These are phyloP conservation scores for Zygaena filipendulae DNA, from an alignment of 2,888 invertebrate genomes.

Conservation along the genomic window DNA sequence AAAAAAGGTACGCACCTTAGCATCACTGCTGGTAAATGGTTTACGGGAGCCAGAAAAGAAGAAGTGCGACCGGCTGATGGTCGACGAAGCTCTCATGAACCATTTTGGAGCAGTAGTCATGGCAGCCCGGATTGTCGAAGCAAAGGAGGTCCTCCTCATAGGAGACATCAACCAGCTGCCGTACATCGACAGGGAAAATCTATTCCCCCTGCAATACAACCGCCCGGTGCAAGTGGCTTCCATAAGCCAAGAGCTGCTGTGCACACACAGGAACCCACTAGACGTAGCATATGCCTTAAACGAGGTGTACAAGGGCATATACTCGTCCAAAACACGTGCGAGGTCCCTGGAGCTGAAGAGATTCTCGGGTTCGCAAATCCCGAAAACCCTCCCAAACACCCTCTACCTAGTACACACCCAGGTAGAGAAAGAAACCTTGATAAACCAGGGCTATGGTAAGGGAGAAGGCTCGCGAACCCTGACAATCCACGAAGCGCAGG, in stretches of 20 bases:
- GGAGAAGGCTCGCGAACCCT: conserved; percentile 7
- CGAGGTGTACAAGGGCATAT: conserved; percentile 4
- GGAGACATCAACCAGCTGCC: conserved; percentile 21
- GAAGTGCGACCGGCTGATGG: conserved; percentile 2
- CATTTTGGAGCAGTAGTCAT: conserved; percentile 17
- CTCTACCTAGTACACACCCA: conserved; percentile 13
- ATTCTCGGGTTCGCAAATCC: conserved; percentile 1
- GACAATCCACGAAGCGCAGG: conserved; percentile 11
- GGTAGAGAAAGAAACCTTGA: conserved; percentile 6
- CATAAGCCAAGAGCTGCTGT: conserved; percentile 6
- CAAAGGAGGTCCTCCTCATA: conserved; percentile 12
- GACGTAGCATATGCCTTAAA: conserved; percentile 15
- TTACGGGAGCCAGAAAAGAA: not conserved
- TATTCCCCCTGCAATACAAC: conserved; percentile 9
- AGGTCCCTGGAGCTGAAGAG: not conserved
- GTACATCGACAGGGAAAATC: conserved; percentile 18
- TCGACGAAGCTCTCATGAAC: conserved; percentile 19
- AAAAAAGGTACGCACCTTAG: conserved; percentile 4
- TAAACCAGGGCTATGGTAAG: conserved; percentile 5
- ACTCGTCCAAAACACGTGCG: conserved; percentile 2
- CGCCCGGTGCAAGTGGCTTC: conserved; percentile 3
- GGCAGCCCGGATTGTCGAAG: conserved; percentile 11
- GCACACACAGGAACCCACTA: conserved; percentile 11
- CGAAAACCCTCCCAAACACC: conserved; percentile 1
- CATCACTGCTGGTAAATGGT: conserved; percentile 8